Base-by-base conservation (phyloP, 2,888 invertebrate species). In the Mythimna albipuncta region DNA sequence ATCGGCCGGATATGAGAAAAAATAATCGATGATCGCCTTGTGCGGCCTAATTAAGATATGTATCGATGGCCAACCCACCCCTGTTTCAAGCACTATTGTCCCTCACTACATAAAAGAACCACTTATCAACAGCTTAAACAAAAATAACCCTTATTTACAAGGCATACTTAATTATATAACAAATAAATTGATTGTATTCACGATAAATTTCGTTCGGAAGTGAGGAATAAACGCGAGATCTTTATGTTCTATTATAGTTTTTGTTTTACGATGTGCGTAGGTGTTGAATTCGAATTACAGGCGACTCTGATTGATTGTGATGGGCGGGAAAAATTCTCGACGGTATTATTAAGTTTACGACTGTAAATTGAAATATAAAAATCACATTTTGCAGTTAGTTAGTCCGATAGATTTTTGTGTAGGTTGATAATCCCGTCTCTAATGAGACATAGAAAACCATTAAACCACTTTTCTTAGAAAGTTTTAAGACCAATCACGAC, bases 21-120 rank as follows among this genome's bases (percentile, higher is more conserved):
- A 90, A 88, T 88, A 89, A 88, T 88, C 89, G 89, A 89, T 89
- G 90, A 89, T 90, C 95, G 91, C 92, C 94, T 92, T 96, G 96
- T 96, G 96, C 86, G 96, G 96, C 91, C 95, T 95, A 96, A 96
- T 96, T 96, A 96, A 96, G 96, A 96, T 96, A 95, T 96, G 95
- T 94, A 95, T 95, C 92, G 93, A 93, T 91, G 92, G 87, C 91
- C 92, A 89, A 88, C 95, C 94, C 95, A 94, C 92, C 91, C 91
- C 91, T 92, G 91, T 91, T 92, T 89, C 90, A 91, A 90, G 86
- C 90, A 91, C 92, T 92, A 94, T 95, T 95, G 94, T 94, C 92
- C 90, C 85, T 89, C 76, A 69, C 69, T 77, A 75, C 81, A 80
- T 81, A 84, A 81, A 86, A 80, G 77, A 77, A 83, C 74, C 75